Evolutionary conservation across 2,888 invertebrate genomes (phyloP).

Genomic region (Chrysolina oricalcia): DNA sequence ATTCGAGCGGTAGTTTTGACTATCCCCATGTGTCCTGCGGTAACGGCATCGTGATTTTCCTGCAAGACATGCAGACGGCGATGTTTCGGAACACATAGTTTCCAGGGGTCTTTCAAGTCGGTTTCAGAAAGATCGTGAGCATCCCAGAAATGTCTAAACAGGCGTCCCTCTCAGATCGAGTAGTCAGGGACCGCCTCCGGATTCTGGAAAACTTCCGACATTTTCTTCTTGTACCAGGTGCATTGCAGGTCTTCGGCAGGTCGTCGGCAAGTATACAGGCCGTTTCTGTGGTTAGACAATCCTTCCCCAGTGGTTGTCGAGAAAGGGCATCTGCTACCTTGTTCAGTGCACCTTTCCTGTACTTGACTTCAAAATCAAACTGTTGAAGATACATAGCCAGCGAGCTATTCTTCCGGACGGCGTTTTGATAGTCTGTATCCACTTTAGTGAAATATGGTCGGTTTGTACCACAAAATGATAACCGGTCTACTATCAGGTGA

Average conservation of each 20-base stretch:
- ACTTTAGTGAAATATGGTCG: slow-evolving; percentile 12
- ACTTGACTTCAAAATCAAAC: slow-evolving; percentile 53
- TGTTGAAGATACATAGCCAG: no score
- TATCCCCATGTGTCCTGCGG: no score
- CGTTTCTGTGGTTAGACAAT: neutral
- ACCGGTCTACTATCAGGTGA: slow-evolving; percentile 40
- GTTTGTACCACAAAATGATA: slow-evolving; percentile 2
- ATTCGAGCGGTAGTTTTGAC: no score
- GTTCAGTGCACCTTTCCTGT: slow-evolving; percentile 30
- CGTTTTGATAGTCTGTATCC: slow-evolving; percentile 45
- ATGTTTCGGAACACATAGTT: no score
- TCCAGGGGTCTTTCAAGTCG: slow-evolving; percentile 49
- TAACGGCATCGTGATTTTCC: no score
- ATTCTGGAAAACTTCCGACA: neutral
- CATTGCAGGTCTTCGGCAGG: neutral
- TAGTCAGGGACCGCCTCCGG: no score
- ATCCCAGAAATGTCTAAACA: neutral
- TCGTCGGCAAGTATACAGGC: neutral
- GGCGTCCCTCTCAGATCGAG: no score
- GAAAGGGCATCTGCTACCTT: neutral
- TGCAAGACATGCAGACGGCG: no score
- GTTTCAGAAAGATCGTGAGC: slow-evolving; percentile 53
- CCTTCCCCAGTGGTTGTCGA: no score
- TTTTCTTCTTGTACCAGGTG: neutral
- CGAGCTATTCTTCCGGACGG: slow-evolving; percentile 51